A percentile compares a stretch with the other conserved stretches of the same genome.
Evolutionary conservation across 2,888 invertebrate genomes (phyloP).

Genomic region (Galerucella calmariensis): DNA sequence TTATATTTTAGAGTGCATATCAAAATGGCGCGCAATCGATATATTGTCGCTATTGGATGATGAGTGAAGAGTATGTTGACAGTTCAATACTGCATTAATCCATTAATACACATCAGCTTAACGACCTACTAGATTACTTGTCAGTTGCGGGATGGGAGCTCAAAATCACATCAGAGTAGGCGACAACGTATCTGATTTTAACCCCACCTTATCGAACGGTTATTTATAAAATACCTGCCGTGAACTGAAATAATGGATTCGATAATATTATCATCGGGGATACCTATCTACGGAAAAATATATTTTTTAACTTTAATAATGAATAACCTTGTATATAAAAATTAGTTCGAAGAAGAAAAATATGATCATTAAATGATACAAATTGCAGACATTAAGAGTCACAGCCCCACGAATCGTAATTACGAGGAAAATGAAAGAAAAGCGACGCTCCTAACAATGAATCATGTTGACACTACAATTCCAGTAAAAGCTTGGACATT

Average conservation of each 20-base stretch:
- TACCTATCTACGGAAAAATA: neutral
- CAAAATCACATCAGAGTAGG: slow-evolving; percentile 55
- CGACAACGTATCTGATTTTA: slow-evolving; percentile 54
- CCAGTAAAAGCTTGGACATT: slow-evolving; percentile 61
- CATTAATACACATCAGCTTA: slow-evolving; percentile 64
- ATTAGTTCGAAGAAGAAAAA: slow-evolving; percentile 33
- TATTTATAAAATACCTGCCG: slow-evolving; percentile 41
- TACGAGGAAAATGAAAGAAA: slow-evolving; percentile 44
- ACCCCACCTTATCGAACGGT: slow-evolving; percentile 48
- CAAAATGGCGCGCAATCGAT: slow-evolving; percentile 60
- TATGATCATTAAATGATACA: slow-evolving; percentile 42
- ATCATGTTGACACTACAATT: slow-evolving; percentile 62
- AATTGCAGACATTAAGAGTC: slow-evolving; percentile 37
- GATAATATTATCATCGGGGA: neutral
- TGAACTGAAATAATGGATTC: slow-evolving; percentile 6
- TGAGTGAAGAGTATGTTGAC: slow-evolving; percentile 63
- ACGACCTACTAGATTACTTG: slow-evolving; percentile 60
- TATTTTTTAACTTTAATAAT: neutral
- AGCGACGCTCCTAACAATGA: slow-evolving; percentile 54
- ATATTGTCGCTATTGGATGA: slow-evolving; percentile 61
- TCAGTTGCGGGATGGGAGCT: slow-evolving; percentile 56
- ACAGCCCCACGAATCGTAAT: slow-evolving; percentile 39
- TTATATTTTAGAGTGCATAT: slow-evolving; percentile 54
- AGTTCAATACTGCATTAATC: slow-evolving; percentile 65
- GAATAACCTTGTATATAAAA: too few relatives aligned